Evolutionary conservation across 2,888 invertebrate species (phyloP), one percentile per base, ranked within the genome.

Genomic region (Acanthococcus lagerstroemiae): DNA sequence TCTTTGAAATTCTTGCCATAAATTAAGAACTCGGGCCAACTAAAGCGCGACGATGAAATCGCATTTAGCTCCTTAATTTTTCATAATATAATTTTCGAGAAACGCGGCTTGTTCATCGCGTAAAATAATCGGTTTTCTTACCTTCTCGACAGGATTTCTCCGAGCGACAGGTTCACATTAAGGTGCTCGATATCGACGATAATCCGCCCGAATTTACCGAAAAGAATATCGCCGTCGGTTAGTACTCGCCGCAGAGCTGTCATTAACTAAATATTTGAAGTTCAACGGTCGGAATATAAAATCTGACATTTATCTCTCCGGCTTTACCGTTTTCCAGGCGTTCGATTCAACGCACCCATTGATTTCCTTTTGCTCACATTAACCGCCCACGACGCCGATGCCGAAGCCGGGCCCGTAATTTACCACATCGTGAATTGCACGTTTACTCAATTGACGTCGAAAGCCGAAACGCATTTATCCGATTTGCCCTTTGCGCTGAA

Each of bases 301-400:
- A n/a, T n/a, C n/a, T n/a, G n/a, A n/a, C n/a, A n/a, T n/a, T n/a
- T n/a, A n/a, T n/a, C n/a, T n/a, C n/a, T n/a, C n/a, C n/a, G n/a
- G n/a, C n/a, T n/a, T n/a, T n/a, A n/a, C n/a, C 7, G 17, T 5
- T 65, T 55, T n/a, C 22, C 67, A 76, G 77, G 88, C 1, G 87
- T 89, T 0, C 80, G 87, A 48, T 78, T 87, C 1, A 88, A 87
- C 73, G 85, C 87, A 0, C 86, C 87, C 1, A 80, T 87, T 25
- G 87, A 88, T 69, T 86, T 87, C 0, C 79, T 83, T 17, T 80
- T 89, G 27, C 81, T 84, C 0, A 83, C 83, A 0, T 74, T 88
- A 3, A 81, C 81, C 25, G 88, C 88, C 0, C 77, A 74, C 2
- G 89, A 89, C 72, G 78, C 78, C 0, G 89, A 89, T 72, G 81